phyloP scores from a whole-genome alignment of 2,113 vertebrate species.

The Anser cygnoides region DNA sequence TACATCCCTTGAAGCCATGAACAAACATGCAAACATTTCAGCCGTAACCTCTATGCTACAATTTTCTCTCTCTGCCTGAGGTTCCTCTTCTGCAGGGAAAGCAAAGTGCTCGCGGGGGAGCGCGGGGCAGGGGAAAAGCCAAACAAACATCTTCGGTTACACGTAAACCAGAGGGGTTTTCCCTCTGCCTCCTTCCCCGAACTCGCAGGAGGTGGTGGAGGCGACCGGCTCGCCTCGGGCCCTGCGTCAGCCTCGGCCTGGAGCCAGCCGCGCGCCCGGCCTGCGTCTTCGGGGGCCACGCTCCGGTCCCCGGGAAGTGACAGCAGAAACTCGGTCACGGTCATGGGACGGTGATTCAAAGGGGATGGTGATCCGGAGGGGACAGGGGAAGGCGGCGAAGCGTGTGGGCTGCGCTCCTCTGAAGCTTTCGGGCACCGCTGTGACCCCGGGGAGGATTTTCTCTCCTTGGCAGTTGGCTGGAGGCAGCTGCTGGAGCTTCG shows the following conservation, averaged over 20 bases:
- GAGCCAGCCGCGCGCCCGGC: rapidly evolving
- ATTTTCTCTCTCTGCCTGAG: not conserved
- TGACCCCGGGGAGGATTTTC: not conserved
- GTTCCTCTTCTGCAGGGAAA: not conserved
- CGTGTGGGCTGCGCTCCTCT: not conserved
- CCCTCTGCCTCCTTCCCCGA: not conserved
- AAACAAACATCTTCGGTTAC: not conserved
- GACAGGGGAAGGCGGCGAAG: rapidly evolving
- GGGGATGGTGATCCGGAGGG: not conserved
- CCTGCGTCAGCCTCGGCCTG: rapidly evolving
- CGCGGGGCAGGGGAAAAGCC: not conserved
- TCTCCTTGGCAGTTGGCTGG: not conserved
- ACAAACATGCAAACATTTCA: not conserved
- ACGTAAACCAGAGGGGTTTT: not conserved
- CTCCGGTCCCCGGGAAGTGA: not conserved
- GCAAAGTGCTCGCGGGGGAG: not conserved
- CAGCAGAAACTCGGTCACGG: not conserved
- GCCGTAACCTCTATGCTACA: rapidly evolving
- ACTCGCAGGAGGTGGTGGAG: not conserved
- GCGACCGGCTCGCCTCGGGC: not conserved
- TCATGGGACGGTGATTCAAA: not conserved
- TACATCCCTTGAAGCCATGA: not conserved
- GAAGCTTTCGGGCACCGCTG: rapidly evolving
- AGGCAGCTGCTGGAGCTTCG: not conserved
- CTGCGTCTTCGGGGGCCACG: rapidly evolving